phyloP scores from a whole-genome alignment of 2,797 vertebrate species.

The Tragelaphus eurycerus region DNA sequence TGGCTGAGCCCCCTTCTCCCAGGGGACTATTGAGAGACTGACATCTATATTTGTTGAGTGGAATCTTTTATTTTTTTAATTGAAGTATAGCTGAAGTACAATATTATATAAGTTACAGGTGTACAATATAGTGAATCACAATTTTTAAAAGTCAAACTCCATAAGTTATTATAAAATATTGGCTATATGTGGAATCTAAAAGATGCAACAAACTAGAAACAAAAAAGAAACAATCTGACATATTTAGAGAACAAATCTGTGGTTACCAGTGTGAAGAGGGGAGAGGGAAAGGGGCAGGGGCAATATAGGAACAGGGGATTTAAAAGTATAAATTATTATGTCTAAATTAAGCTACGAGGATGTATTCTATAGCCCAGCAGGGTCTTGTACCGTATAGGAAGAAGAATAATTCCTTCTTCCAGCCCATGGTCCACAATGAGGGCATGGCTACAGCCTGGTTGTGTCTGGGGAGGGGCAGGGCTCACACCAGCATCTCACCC shows the following conservation, averaged over 20 bases:
- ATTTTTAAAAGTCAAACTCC: not conserved
- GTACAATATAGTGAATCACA: not conserved
- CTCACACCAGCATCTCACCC: not conserved
- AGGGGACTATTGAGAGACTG: not conserved
- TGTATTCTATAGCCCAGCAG: not conserved
- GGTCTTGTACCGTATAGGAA: not conserved
- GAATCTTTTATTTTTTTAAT: not conserved
- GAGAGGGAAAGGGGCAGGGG: not conserved
- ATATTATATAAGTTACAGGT: not conserved
- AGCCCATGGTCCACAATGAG: not conserved
- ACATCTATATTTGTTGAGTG: not conserved
- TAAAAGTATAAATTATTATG: not conserved
- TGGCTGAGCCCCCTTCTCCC: not conserved
- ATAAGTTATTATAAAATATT: not conserved
- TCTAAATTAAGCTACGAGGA: not conserved
- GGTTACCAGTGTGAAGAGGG: not conserved
- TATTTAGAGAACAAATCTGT: not conserved
- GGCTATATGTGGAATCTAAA: not conserved
- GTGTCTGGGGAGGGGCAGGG: not conserved
- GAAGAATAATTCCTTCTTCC: not conserved
- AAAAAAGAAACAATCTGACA: not conserved
- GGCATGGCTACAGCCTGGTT: fast-evolving
- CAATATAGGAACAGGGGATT: not conserved
- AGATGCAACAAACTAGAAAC: not conserved
- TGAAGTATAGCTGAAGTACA: not conserved